phyloP scores from a whole-genome alignment of 1,140 invertebrate genomes.

The Leptinotarsa defecta region DNA sequence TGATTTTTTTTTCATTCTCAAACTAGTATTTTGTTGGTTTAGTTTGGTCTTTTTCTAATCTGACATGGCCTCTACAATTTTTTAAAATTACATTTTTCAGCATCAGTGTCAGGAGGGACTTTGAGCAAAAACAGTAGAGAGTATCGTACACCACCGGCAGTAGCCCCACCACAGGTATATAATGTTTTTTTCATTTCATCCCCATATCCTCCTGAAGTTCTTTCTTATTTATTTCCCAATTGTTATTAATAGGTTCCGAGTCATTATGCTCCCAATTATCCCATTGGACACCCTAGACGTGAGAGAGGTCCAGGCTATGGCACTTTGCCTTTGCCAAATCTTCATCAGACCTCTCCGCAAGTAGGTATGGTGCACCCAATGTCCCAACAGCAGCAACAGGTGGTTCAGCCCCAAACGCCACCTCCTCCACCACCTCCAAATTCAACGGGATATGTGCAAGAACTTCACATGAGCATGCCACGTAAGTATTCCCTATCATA shows the following conservation, averaged over 20 bases:
- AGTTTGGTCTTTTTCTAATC: background rate
- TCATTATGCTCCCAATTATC: slow-evolving; percentile 94
- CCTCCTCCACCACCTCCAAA: slow-evolving; percentile 55
- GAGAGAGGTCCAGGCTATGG: slow-evolving; percentile 79
- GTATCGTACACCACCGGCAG: slow-evolving; percentile 91
- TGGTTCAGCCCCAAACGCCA: slow-evolving; percentile 68
- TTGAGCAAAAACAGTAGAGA: slow-evolving; percentile 64
- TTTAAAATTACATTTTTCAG: slow-evolving; percentile 33
- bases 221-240: background rate
- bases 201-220: background rate
- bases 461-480: slow-evolving; percentile 75
- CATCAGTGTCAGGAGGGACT: slow-evolving; percentile 51
- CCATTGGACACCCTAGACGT: slow-evolving; percentile 76
- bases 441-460: slow-evolving; percentile 59
- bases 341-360: slow-evolving; percentile 61
- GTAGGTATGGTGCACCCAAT: slow-evolving; percentile 77
- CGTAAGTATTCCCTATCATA: slow-evolving; percentile 65
- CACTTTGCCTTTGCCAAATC: slow-evolving; percentile 69
- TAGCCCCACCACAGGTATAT: slow-evolving; percentile 81
- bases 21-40: background rate
- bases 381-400: slow-evolving; percentile 66
- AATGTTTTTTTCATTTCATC: background rate
- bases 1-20: no score
- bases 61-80: no score
- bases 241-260: slow-evolving; percentile 70